A percentile compares a stretch with the other conserved stretches of the same genome.
Evolutionary conservation across 2,113 vertebrate genomes (phyloP).

Genomic region (Peromyscus leucopus): DNA sequence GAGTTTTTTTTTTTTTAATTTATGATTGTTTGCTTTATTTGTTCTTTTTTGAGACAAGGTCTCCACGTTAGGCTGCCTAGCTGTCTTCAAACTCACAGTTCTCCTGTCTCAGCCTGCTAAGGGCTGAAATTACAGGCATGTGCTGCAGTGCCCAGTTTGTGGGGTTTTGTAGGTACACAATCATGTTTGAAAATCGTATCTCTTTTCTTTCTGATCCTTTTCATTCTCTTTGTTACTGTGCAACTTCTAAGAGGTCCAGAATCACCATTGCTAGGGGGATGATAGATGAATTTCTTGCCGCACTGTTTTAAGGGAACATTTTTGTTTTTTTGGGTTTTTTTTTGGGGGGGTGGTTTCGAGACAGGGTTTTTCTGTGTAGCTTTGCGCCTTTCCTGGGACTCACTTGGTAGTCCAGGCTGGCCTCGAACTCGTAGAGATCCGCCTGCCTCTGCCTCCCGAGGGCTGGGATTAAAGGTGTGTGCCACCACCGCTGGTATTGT

Average conservation of each 20-base stretch:
- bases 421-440: too few relatives aligned
- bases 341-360: too few relatives aligned
- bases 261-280: not conserved
- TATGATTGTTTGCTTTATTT: not conserved
- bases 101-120: not conserved
- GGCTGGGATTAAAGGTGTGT: too few relatives aligned
- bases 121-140: not conserved
- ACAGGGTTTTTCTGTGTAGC: too few relatives aligned
- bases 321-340: not conserved
- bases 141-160: not conserved
- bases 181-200: slow-evolving; percentile 19
- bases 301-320: not conserved
- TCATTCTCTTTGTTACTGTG: slow-evolving; percentile 11
- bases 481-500: too few relatives aligned
- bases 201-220: not conserved
- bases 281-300: not conserved
- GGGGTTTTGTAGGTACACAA: not conserved
- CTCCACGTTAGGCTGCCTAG: not conserved
- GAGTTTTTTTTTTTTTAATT: not conserved
- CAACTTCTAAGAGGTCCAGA: not conserved
- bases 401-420: too few relatives aligned
- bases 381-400: too few relatives aligned
- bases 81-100: not conserved
- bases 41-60: not conserved
- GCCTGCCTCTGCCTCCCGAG: too few relatives aligned